Evolutionary conservation across 2,113 vertebrate species (phyloP), one percentile per base, ranked within the genome.

Genomic region (Sapayoa aenigma): DNA sequence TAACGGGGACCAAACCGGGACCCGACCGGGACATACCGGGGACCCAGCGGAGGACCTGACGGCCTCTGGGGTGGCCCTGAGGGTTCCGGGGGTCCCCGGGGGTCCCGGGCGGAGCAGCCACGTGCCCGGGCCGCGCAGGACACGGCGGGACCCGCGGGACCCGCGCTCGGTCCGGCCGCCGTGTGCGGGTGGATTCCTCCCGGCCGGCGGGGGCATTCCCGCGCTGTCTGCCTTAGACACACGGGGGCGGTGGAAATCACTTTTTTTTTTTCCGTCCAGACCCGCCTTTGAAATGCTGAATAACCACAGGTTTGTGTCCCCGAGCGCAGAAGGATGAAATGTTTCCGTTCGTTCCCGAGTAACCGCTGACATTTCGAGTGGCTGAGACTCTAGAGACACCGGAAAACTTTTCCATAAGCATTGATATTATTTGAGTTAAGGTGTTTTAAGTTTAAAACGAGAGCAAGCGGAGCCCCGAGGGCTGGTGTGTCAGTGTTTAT

Each of bases 201-300:
- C n/a, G n/a, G n/a, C n/a, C n/a, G n/a, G n/a, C n/a, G n/a, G n/a
- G n/a, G n/a, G n/a, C n/a, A n/a, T n/a, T n/a, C n/a, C n/a, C n/a
- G n/a, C n/a, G n/a, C n/a, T n/a, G n/a, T n/a, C n/a, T 50, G 35
- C 23, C 3, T 71, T 31, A 41, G 85, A 47, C 96, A 67, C 87
- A 71, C 75, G 95, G 87, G 90, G 95, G 94, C 90, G 87, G 19
- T 59, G 55, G 79, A 90, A 85, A 63, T 85, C 82, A 13, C 72
- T 27, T 79, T 89, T 85, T 84, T 41, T 41, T 46, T 33, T 14
- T 42, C 14, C 41, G 41, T 14, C 14, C 67, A 4, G 21, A 66
- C 14, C 6, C 11, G 25, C 44, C 24, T 89, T 41, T 28, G 19
- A 11, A 27, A 6, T 13, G 41, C 52, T 56, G 17, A 10, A 7